Conservation (phyloP, 2,113 vertebrate genomes). For the Rhynchopsitta pachyrhyncha region DNA sequence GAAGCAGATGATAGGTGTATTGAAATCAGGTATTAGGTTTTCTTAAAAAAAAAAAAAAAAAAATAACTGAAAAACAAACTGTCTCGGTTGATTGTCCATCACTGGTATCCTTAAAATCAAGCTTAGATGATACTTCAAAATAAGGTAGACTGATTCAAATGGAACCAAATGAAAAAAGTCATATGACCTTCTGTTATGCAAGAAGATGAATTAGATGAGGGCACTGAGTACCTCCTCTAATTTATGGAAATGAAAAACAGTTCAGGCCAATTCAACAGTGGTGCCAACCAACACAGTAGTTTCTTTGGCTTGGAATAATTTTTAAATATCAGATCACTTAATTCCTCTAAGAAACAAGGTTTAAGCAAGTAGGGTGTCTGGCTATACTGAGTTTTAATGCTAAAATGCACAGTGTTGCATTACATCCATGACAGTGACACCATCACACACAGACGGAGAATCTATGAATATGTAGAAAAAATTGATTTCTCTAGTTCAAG, state of each 20-base stretch:
- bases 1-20: background rate
- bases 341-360: background rate
- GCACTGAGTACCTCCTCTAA: background rate
- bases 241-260: slow-evolving; percentile 8
- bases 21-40: background rate
- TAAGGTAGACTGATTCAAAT: background rate
- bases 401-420: background rate
- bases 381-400: background rate
- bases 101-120: background rate
- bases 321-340: background rate
- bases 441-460: background rate
- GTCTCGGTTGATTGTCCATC: background rate
- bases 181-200: background rate
- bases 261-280: background rate
- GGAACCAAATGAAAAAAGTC: slow-evolving; percentile 1
- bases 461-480: background rate
- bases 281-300: background rate
- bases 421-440: background rate
- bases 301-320: background rate
- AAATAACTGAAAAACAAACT: background rate
- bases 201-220: background rate
- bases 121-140: background rate
- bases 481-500: background rate
- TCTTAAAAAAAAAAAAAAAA: background rate
- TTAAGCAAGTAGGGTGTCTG: background rate